Conservation (phyloP, 2,113 vertebrate species). For the Pongo abelii region DNA sequence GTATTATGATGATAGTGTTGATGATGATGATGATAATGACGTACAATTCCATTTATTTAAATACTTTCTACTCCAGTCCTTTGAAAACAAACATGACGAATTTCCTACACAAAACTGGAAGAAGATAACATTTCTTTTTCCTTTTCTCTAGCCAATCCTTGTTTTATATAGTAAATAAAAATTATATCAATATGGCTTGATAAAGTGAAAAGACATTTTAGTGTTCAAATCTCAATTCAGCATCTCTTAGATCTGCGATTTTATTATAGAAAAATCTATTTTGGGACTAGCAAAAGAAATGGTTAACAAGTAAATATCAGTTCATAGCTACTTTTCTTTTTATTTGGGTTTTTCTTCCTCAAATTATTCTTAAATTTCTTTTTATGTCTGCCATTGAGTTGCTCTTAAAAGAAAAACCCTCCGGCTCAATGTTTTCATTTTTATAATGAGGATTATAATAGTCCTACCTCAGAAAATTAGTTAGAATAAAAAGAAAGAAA, state of each 20-base stretch:
- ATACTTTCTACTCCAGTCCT: not conserved
- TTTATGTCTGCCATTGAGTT: not conserved
- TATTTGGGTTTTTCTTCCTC: not conserved
- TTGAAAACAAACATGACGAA: not conserved
- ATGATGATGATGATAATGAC: not conserved
- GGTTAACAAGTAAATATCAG: slow-evolving; percentile 42
- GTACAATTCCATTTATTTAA: not conserved
- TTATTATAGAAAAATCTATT: slow-evolving; percentile 45
- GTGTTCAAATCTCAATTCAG: not conserved
- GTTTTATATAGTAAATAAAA: not conserved
- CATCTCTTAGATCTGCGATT: not conserved
- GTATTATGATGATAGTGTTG: not conserved
- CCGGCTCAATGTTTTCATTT: not conserved
- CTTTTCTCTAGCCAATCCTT: not conserved
- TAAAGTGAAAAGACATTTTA: not conserved
- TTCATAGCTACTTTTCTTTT: not conserved
- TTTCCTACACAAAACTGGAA: fast-evolving
- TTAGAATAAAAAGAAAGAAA: not conserved
- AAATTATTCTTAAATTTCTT: not conserved
- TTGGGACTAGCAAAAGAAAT: slow-evolving; percentile 50
- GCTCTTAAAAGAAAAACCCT: not conserved
- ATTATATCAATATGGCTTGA: not conserved
- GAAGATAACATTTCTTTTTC: not conserved
- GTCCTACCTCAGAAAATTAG: not conserved
- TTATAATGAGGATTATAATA: not conserved